These are phyloP conservation scores for Silurus meridionalis DNA, from an alignment of 2,113 vertebrate species.

Conservation along the genomic window DNA sequence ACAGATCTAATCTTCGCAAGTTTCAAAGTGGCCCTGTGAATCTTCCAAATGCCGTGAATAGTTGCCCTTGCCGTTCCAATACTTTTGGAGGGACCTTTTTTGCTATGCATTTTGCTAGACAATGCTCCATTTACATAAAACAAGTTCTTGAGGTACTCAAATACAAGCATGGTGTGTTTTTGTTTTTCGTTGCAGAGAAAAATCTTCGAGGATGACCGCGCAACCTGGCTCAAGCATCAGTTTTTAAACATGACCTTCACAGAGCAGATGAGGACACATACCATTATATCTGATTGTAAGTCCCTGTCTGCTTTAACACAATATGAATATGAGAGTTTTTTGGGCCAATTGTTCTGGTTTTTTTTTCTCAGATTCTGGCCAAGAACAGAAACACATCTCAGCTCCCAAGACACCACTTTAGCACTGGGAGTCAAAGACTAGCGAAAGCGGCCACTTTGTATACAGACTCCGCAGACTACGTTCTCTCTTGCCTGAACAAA, in stretches of 20 bases:
- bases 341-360: too few species aligned
- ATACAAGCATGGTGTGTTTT: neutral
- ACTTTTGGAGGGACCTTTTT: neutral
- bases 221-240: conserved; percentile 91
- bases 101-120: neutral
- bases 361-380: neutral
- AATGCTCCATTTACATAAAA: neutral
- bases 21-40: too few species aligned
- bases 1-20: too few species aligned
- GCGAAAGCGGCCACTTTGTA: neutral
- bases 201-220: conserved; percentile 91
- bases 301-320: conserved; percentile 32
- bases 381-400: conserved; percentile 45
- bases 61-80: neutral
- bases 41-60: neutral
- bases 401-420: conserved; percentile 44
- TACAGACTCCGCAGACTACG: neutral
- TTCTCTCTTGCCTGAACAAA: neutral
- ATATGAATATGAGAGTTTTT: neutral
- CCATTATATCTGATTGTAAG: conserved; percentile 86
- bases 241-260: conserved; percentile 87
- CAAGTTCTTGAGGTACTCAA: too few species aligned
- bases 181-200: conserved; percentile 76
- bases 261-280: conserved; percentile 81
- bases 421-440: neutral